These are phyloP conservation scores for Diorhabda elongata DNA, from an alignment of 1,140 invertebrate species.

Conservation along the genomic window DNA sequence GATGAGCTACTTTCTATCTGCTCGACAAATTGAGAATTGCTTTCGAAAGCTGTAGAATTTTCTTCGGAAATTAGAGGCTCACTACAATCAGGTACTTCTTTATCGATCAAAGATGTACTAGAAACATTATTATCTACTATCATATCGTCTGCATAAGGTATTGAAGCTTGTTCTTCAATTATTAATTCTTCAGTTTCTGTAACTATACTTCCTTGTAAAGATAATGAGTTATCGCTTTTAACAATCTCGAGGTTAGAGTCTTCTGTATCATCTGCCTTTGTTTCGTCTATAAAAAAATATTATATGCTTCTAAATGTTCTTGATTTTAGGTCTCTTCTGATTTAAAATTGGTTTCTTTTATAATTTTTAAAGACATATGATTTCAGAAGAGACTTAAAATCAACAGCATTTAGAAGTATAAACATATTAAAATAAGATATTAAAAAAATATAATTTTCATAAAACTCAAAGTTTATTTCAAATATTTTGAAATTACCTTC, in stretches of 20 bases:
- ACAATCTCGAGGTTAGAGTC: background rate
- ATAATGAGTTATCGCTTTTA: background rate
- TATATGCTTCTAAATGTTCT: too few relatives aligned
- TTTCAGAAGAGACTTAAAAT: too few relatives aligned
- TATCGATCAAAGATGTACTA: too few relatives aligned
- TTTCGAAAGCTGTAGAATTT: background rate
- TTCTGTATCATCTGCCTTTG: background rate
- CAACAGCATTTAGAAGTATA: too few relatives aligned
- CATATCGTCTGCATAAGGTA: background rate
- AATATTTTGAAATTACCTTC: background rate
- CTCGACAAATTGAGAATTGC: background rate
- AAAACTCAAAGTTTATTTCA: too few relatives aligned
- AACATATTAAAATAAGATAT: too few relatives aligned
- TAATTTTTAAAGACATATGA: too few relatives aligned
- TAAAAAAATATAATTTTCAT: too few relatives aligned
- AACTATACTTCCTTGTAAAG: background rate
- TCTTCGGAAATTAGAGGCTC: background rate
- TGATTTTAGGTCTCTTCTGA: too few relatives aligned
- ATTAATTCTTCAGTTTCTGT: background rate
- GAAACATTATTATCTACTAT: background rate
- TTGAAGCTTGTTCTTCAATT: conserved; percentile 10
- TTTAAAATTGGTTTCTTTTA: background rate
- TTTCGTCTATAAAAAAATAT: background rate
- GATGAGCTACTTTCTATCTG: background rate
- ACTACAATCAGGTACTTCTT: background rate